Evolutionary conservation across 2,888 invertebrate genomes (phyloP), one percentile per base, ranked within the genome.

Genomic region (Zaprionus obscuricornis): DNA sequence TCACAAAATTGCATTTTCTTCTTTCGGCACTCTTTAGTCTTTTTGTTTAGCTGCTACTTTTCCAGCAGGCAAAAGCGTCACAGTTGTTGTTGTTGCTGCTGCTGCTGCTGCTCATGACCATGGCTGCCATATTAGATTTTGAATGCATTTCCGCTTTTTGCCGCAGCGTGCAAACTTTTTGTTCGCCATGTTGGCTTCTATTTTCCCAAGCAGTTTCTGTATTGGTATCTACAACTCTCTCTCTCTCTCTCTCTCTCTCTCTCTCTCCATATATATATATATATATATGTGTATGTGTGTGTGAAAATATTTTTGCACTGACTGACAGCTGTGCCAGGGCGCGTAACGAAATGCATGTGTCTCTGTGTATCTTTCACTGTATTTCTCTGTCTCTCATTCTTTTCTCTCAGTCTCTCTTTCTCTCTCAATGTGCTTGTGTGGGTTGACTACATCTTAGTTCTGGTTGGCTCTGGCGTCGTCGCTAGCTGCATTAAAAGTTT

Each of bases 1-100:
- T 82, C 77, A 86, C 87, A 85, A 85, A 85, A 85, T 85, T 85
- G 86, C 87, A 85, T 87, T 85, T 85, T 87, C 87, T 85, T 81
- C 81, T 85, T 85, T 79, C n/a, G 84, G 74, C 76, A 84, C 86
- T 76, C 81, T 86, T 81, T 86, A 56, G 68, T 77, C 81, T 78
- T 83, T 78, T 82, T 79, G 78, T 72, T 85, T 76, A 83, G 85
- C 82, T 84, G 70, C 73, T 78, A 64, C 85, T 82, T 83, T 82
- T 65, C 49, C 54, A 55, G 55, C 58, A 59, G 36, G 51, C 43
- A 54, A 62, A 49, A 64, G 60, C 65, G 58, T 34, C 54, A 56
- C 31, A 50, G 34, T 33, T 36, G 39, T 8, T 51, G 46, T 16
- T 39, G 58, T 7, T 43, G 51, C 20, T 49, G 66, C 27, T 52